Conservation (phyloP, 2,888 invertebrate genomes). For the Plebejus argus region DNA sequence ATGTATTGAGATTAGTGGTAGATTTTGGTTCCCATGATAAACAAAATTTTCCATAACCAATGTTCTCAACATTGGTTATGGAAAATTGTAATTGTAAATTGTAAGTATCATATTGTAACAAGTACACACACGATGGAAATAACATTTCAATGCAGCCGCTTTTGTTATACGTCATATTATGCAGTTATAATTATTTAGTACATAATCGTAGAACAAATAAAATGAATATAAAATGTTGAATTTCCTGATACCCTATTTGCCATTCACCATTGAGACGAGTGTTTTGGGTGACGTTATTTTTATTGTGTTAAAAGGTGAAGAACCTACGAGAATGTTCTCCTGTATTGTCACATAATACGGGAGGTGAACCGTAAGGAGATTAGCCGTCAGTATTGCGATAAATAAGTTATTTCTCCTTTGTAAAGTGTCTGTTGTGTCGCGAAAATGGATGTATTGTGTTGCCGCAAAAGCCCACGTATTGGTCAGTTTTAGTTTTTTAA, state of each 20-base stretch:
- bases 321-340: background rate
- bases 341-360: background rate
- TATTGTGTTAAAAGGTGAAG: background rate
- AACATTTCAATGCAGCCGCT: too few relatives aligned
- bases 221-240: background rate
- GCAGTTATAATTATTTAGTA: too few relatives aligned
- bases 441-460: background rate
- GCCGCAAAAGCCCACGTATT: background rate
- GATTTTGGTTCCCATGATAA: too few relatives aligned
- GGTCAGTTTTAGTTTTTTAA: too few relatives aligned
- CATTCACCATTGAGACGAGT: background rate
- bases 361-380: slow-evolving; percentile 3
- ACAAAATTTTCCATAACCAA: too few relatives aligned
- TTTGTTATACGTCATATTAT: too few relatives aligned
- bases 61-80: too few relatives aligned
- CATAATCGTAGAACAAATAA: too few relatives aligned
- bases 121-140: too few relatives aligned
- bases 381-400: slow-evolving; percentile 7
- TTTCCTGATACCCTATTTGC: background rate
- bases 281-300: background rate
- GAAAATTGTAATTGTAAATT: too few relatives aligned
- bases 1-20: too few relatives aligned
- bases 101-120: too few relatives aligned
- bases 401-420: background rate
- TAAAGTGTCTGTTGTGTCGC: background rate